Percentiles rank a stretch among this genome's conserved stretches.
Evolutionary conservation across 2,888 invertebrate species (phyloP).

Genomic region (Polymixis lichenea): DNA sequence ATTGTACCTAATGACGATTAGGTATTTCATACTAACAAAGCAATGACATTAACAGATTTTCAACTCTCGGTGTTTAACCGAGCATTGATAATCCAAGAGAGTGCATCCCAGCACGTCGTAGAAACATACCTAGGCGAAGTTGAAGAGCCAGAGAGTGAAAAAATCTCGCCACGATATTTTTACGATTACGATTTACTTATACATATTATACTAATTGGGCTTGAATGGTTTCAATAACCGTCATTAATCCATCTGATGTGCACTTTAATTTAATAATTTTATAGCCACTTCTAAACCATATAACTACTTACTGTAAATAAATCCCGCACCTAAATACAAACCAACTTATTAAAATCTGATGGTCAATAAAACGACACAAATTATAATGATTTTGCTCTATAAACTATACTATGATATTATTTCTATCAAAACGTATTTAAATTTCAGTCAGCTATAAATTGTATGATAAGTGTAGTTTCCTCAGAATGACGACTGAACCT

Average conservation of each 20-base stretch:
- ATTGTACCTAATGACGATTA: not conserved
- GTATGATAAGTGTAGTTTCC: constrained; percentile 44
- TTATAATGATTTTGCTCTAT: not conserved
- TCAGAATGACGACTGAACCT: constrained; percentile 48
- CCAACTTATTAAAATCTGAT: constrained; percentile 2
- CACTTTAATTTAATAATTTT: not conserved
- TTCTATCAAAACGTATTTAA: constrained; percentile 45
- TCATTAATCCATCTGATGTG: not conserved
- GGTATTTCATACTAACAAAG: not conserved
- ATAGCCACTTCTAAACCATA: not conserved
- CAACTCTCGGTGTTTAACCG: too few species aligned
- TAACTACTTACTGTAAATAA: not conserved
- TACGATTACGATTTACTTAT: too few species aligned
- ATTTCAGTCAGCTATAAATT: constrained; percentile 46
- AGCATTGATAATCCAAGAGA: too few species aligned
- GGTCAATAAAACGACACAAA: constrained; percentile 17
- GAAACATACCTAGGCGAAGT: too few species aligned
- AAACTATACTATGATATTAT: constrained; percentile 21
- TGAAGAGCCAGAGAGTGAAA: too few species aligned
- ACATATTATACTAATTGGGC: too few species aligned
- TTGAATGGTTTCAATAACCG: not conserved
- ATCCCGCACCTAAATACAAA: not conserved
- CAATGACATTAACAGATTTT: not conserved
- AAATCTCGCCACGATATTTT: too few species aligned
- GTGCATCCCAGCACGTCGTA: too few species aligned